A percentile compares a stretch with the other conserved stretches of the same genome.
These are phyloP conservation scores for Notiomystis cincta DNA, from an alignment of 2,113 vertebrate species.

Conservation along the genomic window DNA sequence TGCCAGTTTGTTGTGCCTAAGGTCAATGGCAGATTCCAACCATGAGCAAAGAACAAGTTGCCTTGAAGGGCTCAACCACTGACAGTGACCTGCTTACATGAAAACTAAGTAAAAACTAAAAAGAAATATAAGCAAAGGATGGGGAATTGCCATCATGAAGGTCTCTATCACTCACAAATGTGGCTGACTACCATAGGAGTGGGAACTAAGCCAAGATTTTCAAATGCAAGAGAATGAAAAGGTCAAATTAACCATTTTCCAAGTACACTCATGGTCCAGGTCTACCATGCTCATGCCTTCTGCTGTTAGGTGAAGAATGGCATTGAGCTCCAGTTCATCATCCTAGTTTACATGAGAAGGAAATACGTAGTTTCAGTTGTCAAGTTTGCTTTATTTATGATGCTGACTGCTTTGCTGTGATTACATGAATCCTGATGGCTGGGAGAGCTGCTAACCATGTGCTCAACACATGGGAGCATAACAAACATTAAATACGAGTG, in stretches of 20 bases:
- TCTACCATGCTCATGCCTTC: neutral
- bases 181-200: neutral
- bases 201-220: neutral
- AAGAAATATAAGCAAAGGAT: neutral
- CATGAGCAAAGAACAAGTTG: neutral
- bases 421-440: neutral
- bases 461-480: slow-evolving; percentile 8
- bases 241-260: neutral
- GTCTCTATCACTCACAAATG: neutral
- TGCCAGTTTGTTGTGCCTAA: neutral
- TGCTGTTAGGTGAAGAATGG: neutral
- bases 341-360: neutral
- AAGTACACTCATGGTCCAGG: neutral
- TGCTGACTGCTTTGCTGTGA: neutral
- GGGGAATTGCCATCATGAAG: neutral
- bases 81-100: neutral
- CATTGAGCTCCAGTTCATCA: neutral
- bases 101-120: neutral
- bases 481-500: neutral
- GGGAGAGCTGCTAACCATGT: neutral
- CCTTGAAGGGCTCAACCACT: neutral
- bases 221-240: neutral
- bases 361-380: neutral
- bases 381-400: slow-evolving; percentile 39
- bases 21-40: neutral